Conservation (phyloP, 1,140 invertebrate genomes). For the Hycleus cichorii region DNA sequence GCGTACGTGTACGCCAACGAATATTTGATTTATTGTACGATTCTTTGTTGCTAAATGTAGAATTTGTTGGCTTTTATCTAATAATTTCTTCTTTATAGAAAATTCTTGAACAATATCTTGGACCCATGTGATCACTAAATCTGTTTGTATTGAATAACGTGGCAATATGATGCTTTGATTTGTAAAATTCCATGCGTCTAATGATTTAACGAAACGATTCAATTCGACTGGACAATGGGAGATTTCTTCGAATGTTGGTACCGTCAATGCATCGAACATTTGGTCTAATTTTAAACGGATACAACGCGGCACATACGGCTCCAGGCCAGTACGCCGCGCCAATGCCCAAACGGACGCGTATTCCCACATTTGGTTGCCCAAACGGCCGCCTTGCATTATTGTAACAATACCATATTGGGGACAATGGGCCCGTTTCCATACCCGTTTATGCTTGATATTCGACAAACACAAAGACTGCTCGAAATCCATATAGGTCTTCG, state of each 20-base stretch:
- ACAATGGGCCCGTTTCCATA: slow-evolving; percentile 44
- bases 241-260: slow-evolving; percentile 51
- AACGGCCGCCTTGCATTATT: slow-evolving; percentile 48
- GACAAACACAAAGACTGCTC: slow-evolving; percentile 49
- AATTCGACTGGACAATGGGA: slow-evolving; percentile 47
- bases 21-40: slow-evolving; percentile 38
- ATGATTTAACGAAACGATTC: slow-evolving; percentile 44
- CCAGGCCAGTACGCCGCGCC: slow-evolving; percentile 48
- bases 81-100: slow-evolving; percentile 45
- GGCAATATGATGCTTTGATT: slow-evolving; percentile 54
- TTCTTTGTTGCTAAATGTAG: slow-evolving; percentile 38
- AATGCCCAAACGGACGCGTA: slow-evolving; percentile 56
- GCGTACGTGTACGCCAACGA: slow-evolving; percentile 53
- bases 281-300: slow-evolving; percentile 48
- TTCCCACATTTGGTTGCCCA: slow-evolving; percentile 61
- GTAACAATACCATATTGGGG: slow-evolving; percentile 51
- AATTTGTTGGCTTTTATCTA: slow-evolving; percentile 43
- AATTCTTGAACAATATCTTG: slow-evolving; percentile 52
- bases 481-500: slow-evolving; percentile 43
- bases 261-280: slow-evolving; percentile 47
- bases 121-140: slow-evolving; percentile 49
- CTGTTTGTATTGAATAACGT: slow-evolving; percentile 49
- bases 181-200: slow-evolving; percentile 51
- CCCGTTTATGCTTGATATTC: slow-evolving; percentile 42
- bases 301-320: slow-evolving; percentile 51